Conservation (phyloP, 2,888 invertebrate genomes). For the Diabrotica balteata region DNA sequence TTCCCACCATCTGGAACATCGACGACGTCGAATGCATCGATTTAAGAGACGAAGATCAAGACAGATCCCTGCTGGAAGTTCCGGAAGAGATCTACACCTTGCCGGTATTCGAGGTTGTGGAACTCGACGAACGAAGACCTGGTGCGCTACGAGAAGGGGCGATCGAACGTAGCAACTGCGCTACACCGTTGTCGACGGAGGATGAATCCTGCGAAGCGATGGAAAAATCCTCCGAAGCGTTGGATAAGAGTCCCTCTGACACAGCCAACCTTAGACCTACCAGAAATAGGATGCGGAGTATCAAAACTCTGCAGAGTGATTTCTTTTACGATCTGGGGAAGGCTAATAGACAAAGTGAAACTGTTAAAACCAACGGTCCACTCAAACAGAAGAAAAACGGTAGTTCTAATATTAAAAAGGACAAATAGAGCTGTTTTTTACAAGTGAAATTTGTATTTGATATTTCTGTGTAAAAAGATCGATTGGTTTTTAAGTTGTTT, state of each 20-base stretch:
- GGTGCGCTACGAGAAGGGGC: constrained; percentile 10
- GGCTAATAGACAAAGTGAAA: constrained; percentile 42
- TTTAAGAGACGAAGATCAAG: constrained; percentile 29
- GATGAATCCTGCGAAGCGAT: constrained; percentile 7
- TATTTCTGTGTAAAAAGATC: no score
- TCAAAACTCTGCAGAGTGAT: constrained; percentile 62
- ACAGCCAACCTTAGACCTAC: constrained; percentile 60
- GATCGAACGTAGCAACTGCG: not conserved
- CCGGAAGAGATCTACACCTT: constrained; percentile 37
- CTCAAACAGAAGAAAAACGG: constrained; percentile 26
- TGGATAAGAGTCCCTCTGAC: constrained; percentile 3
- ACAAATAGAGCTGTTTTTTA: not conserved
- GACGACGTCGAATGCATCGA: constrained; percentile 33
- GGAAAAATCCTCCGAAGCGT: not conserved
- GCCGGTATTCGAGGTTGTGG: constrained; percentile 31
- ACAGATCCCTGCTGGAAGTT: constrained; percentile 35
- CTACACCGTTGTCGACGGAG: no score
- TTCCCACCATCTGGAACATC: constrained; percentile 2
- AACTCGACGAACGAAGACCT: constrained; percentile 14
- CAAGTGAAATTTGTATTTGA: no score
- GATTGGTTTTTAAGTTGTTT: no score
- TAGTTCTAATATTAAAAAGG: constrained; percentile 12
- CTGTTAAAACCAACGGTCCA: constrained; percentile 20
- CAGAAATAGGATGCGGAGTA: constrained; percentile 67
- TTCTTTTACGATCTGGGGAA: constrained; percentile 74